Base-by-base conservation (phyloP, 1,140 invertebrate genomes). In the Oscheius sp. region DNA sequence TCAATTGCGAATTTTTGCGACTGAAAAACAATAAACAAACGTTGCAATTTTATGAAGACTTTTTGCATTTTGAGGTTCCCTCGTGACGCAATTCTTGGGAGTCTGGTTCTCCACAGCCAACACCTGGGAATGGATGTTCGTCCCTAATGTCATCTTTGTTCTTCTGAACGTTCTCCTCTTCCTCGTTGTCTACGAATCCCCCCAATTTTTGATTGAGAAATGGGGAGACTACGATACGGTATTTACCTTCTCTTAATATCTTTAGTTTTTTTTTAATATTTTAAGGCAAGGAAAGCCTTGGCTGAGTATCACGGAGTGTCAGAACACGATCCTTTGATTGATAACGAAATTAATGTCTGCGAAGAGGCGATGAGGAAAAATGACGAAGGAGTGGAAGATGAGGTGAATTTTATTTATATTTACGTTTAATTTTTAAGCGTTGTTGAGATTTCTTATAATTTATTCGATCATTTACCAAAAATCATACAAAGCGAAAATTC, bases 81-180 rank as follows among this genome's bases (percentile, higher is more conserved):
- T 77, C 3, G 15, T 76, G 7, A 77, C 74, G 1, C 76, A 77
- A 34, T 59, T 68, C 3, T n/a, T 77, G n/a, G 76, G 76, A 15
- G 68, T 77, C 0, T 69, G 68, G 2, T 77, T 77, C 62, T 64
- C 73, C 13, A 71, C 76, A 15, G 74, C 55, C n/a, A 38, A 45
- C 15, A 74, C 77, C 29, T 77, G 76, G 76, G 75, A 68, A 0
- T 64, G 62, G 26, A 77, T 74, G 2, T 77, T 77, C 63, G 32
- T 77, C 35, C 73, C 75, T 4, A 72, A 65, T 52, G 31, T 68
- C 7, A 35, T 59, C 13, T 34, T 77, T 31, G 63, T 59, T 18
- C 4, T 72, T 4, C 20, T 77, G 1, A 63, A 71, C 4, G 62
- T 76, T 23, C 26, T 65, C 2, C 63, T 77, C 34, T 77, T 77